Percentiles rank a stretch among this genome's conserved stretches.
Evolutionary conservation across 2,113 vertebrate genomes (phyloP).

Genomic region (Sorex fumeus): DNA sequence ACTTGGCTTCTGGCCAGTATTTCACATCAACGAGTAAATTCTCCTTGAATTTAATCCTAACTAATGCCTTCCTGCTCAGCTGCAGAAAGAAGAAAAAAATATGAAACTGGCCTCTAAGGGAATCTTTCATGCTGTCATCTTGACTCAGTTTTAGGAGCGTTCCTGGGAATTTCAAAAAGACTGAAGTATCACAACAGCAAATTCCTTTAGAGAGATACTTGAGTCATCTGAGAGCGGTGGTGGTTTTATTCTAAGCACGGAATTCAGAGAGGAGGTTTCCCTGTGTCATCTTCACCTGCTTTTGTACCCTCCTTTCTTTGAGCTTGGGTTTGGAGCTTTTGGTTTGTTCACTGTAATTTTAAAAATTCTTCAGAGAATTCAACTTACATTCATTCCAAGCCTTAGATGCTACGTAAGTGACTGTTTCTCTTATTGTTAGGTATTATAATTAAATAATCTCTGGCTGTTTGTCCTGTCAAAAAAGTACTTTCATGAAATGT

Average conservation of each 20-base stretch:
- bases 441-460: neutral
- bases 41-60: neutral
- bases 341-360: conserved; percentile 15
- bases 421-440: neutral
- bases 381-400: neutral
- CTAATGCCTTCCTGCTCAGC: neutral
- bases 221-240: neutral
- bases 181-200: neutral
- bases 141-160: neutral
- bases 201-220: conserved; percentile 16
- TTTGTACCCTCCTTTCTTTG: neutral
- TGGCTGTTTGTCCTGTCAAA: neutral
- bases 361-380: neutral
- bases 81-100: neutral
- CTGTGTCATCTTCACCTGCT: neutral
- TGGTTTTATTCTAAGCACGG: neutral
- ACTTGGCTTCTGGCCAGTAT: neutral
- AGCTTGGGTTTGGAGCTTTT: neutral
- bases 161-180: neutral
- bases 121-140: too few relatives aligned
- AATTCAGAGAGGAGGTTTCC: neutral
- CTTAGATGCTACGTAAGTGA: neutral
- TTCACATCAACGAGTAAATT: conserved; percentile 8
- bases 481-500: conserved; percentile 5
- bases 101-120: neutral